These are phyloP conservation scores for Alcedo atthis DNA, from an alignment of 2,797 vertebrate species.

Conservation along the genomic window DNA sequence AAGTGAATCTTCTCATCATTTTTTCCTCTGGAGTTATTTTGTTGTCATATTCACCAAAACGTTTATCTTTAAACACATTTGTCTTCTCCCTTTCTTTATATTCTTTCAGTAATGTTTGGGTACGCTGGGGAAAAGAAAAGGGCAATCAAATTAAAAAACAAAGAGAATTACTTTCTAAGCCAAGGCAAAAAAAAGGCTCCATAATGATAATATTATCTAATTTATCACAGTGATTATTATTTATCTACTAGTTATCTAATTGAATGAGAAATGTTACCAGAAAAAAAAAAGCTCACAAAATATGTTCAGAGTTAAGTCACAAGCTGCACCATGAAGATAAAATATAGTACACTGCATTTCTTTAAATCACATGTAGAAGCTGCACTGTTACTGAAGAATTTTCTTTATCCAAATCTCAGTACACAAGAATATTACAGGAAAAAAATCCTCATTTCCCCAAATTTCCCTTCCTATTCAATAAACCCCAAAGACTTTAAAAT, in stretches of 20 bases:
- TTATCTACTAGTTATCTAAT: too few species aligned
- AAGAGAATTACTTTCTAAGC: neutral
- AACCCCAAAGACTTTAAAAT: neutral
- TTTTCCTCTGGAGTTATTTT: slow-evolving; percentile 91
- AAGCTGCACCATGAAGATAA: neutral
- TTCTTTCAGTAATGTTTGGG: slow-evolving; percentile 92
- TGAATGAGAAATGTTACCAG: too few species aligned
- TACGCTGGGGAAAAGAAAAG: slow-evolving; percentile 81
- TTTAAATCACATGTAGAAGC: neutral
- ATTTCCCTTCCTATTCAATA: neutral
- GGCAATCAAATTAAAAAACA: neutral
- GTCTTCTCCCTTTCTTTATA: slow-evolving; percentile 88
- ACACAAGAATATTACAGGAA: neutral
- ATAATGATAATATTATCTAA: neutral
- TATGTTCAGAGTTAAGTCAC: neutral
- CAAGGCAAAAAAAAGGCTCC: neutral
- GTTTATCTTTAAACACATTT: slow-evolving; percentile 88
- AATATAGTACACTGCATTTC: neutral
- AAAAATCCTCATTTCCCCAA: neutral
- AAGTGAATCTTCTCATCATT: slow-evolving; percentile 90
- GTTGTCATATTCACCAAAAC: slow-evolving; percentile 91
- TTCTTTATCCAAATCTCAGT: neutral
- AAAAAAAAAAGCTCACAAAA: neutral
- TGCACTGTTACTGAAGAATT: neutral
- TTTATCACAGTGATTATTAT: neutral